Evolutionary conservation across 2,797 vertebrate species (phyloP).

Genomic region (Chrysocyon brachyurus): DNA sequence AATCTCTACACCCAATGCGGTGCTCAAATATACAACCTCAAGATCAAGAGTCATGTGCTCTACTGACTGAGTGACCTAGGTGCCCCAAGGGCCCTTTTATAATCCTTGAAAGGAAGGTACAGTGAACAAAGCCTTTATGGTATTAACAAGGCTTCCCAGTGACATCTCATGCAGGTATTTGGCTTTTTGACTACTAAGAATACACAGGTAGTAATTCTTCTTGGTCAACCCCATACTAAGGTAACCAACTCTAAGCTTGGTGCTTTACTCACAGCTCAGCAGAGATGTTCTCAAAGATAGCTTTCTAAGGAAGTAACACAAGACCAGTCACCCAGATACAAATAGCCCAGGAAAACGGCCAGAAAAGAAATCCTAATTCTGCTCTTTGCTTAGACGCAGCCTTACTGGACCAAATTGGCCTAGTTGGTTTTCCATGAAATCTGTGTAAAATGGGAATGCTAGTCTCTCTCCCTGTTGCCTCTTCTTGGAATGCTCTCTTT

Average conservation of each 20-base stretch:
- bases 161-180: background rate
- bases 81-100: background rate
- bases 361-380: background rate
- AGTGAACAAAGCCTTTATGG: background rate
- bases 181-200: background rate
- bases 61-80: background rate
- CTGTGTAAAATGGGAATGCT: background rate
- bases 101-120: background rate
- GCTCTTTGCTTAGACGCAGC: background rate
- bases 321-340: background rate
- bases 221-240: conserved; percentile 15
- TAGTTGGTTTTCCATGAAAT: background rate
- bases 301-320: conserved; percentile 28
- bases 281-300: background rate
- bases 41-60: background rate
- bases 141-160: background rate
- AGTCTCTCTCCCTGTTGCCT: background rate
- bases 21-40: background rate
- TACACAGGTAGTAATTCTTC: background rate
- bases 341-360: background rate
- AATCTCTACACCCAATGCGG: background rate
- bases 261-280: conserved; percentile 22
- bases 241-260: background rate
- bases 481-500: background rate
- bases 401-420: background rate